Base-by-base conservation (phyloP, 2,888 invertebrate genomes). In the Dryococelus australis region DNA sequence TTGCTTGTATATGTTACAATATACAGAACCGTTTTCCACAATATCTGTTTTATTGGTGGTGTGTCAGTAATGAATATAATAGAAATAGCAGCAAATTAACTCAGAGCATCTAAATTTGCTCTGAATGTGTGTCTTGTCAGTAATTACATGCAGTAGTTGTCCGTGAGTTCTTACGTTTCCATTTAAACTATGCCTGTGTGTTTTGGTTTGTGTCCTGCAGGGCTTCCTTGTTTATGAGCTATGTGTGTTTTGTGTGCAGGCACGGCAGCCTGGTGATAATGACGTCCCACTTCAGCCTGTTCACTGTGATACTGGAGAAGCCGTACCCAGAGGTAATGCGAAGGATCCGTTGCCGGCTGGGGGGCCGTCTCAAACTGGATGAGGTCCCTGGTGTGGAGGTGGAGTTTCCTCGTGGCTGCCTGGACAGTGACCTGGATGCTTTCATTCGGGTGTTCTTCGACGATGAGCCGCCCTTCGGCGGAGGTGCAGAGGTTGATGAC, bases 301-400 rank as follows among this genome's bases (percentile, higher is more conserved):
- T 91, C 86, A 90, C 90, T 20, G 89, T 90, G 2, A 88, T 91
- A n/a, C 87, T 90, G 28, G 89, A 90, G 51, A 90, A 90, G 65
- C 90, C 90, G 12, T 90, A 89, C 65, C 89, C 90, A 16, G 90
- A 89, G 85, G 88, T 88, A 24, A 86, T 87, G 51, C 89, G 89
- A 84, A 80, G 84, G 27, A 89, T 91, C 8, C 84, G 89, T 20
- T 81, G 89, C 16, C 86, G 90, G 26, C 86, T 87, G 24, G 91
- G 91, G 26, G 90, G 90, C n/a, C 88, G 88, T 12, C 83, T 91
- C 8, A 43, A 85, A 16, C 78, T 91, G 24, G 80, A 88, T 20
- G 90, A 89, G 24, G 90, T 90, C n/a, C 90, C 90, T n/a, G 90
- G 90, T 13, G 90, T 91, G 79, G 90, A 90, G 86, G 90, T 91